phyloP scores from a whole-genome alignment of 2,888 invertebrate genomes.

The Mycalesis mineus region DNA sequence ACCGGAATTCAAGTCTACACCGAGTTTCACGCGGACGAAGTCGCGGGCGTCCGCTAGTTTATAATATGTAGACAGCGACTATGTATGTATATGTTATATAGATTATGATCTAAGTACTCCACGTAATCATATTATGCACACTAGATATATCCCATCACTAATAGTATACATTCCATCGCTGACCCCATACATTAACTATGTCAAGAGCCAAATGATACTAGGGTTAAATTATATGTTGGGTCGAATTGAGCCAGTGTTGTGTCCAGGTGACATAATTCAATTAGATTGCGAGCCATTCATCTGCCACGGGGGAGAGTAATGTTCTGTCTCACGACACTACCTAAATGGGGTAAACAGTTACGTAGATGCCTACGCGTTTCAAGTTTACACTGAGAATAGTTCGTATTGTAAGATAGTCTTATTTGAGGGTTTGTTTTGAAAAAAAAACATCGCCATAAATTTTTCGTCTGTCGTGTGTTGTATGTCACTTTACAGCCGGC shows the following conservation, averaged over 20 bases:
- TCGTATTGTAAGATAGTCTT: too few relatives aligned
- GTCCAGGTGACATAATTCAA: constrained; percentile 35
- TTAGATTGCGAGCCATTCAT: constrained; percentile 35
- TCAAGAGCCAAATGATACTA: not conserved
- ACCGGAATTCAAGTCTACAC: too few relatives aligned
- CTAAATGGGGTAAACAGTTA: constrained; percentile 11
- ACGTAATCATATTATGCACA: not conserved
- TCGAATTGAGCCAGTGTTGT: constrained; percentile 16
- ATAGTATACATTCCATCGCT: not conserved
- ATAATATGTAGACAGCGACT: too few relatives aligned
- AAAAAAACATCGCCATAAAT: too few relatives aligned
- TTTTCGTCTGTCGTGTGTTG: too few relatives aligned
- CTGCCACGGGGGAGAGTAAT: constrained; percentile 25
- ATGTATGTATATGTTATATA: too few relatives aligned
- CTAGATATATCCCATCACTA: too few relatives aligned
- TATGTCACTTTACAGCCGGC: too few relatives aligned
- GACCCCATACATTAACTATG: constrained; percentile 4
- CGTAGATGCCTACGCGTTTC: not conserved
- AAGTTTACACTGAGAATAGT: not conserved
- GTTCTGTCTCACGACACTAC: constrained; percentile 14
- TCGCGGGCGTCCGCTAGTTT: too few relatives aligned
- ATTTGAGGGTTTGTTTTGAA: too few relatives aligned
- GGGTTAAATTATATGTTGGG: constrained; percentile 12
- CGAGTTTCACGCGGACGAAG: too few relatives aligned
- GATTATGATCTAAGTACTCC: not conserved